Percentiles rank a stretch among this genome's conserved stretches.
These are phyloP conservation scores for Prolemur simus DNA, from an alignment of 2,113 vertebrate species.

Conservation along the genomic window DNA sequence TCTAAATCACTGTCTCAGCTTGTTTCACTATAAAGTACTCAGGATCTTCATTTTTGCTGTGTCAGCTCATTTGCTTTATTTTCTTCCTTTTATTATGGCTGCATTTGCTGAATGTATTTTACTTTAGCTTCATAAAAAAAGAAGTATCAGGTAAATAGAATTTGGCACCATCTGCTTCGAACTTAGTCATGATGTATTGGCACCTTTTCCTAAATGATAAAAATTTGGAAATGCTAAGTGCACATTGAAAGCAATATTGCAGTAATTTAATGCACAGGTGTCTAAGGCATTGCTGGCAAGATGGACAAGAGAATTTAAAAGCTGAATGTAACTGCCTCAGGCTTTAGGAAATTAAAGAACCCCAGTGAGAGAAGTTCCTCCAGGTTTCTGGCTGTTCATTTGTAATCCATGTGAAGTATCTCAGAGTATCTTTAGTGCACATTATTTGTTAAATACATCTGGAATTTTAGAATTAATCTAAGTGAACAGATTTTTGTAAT, in stretches of 20 bases:
- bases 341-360: conserved; percentile 58
- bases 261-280: conserved; percentile 41
- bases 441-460: neutral
- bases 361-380: neutral
- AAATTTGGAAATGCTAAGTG: conserved; percentile 52
- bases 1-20: neutral
- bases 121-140: conserved; percentile 17
- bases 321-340: neutral
- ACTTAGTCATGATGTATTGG: conserved; percentile 32
- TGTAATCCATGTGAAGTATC: neutral
- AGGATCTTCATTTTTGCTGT: neutral
- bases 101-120: conserved; percentile 25
- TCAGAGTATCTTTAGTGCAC: neutral
- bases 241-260: neutral
- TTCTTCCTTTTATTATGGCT: neutral
- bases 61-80: neutral
- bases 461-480: conserved; percentile 43
- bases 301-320: neutral
- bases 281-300: neutral
- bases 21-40: neutral
- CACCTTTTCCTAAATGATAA: conserved; percentile 54
- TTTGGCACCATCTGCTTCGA: conserved; percentile 62
- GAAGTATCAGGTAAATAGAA: conserved; percentile 46
- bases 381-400: conserved; percentile 45
- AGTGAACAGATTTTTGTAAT: neutral